A percentile compares a stretch with the other conserved stretches of the same genome.
phyloP scores from a whole-genome alignment of 2,797 vertebrate genomes.

The Phylloscopus collybita region DNA sequence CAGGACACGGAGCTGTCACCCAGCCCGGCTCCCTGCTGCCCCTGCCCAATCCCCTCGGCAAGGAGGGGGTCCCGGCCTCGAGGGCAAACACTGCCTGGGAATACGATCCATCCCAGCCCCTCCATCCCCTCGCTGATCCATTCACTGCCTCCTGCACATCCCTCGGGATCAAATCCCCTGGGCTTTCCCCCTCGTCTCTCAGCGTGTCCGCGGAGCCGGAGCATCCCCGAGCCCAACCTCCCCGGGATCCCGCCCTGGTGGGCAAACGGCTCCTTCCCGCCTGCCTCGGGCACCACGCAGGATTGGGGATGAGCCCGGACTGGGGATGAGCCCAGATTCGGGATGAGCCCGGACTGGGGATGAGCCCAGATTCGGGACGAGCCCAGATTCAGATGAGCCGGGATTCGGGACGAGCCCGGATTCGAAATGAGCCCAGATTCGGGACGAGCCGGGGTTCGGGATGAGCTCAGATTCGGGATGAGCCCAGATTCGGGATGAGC shows the following conservation, averaged over 20 bases:
- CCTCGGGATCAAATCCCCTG: neutral
- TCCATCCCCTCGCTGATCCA: neutral
- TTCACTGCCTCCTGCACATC: neutral
- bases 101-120: neutral
- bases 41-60: neutral
- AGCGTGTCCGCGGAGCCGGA: fast-evolving
- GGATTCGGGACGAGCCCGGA: too few species aligned
- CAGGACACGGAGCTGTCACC: neutral
- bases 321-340: too few species aligned
- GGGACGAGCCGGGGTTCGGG: too few species aligned
- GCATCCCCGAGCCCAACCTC: neutral
- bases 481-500: too few species aligned
- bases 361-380: too few species aligned
- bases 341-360: too few species aligned
- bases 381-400: too few species aligned
- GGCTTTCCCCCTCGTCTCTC: neutral
- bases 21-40: neutral
- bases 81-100: neutral
- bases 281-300: neutral
- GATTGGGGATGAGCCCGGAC: neutral
- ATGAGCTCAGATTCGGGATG: too few species aligned
- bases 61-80: neutral
- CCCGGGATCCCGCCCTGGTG: fast-evolving
- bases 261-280: fast-evolving
- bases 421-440: too few species aligned